These are phyloP conservation scores for Hemaris fuciformis DNA, from an alignment of 2,888 invertebrate genomes.

Conservation along the genomic window DNA sequence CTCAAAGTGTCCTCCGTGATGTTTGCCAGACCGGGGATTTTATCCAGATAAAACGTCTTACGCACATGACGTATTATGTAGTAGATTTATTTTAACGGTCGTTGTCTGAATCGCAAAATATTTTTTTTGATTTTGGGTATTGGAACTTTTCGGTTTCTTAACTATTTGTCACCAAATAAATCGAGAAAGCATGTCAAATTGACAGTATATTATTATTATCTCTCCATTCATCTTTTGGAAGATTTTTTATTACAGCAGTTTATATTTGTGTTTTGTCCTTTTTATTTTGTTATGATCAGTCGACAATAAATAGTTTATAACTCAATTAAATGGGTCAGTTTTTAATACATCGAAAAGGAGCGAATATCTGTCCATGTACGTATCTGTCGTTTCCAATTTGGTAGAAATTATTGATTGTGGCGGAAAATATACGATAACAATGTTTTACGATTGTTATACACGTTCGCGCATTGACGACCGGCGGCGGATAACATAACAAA, in stretches of 20 bases:
- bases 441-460: conserved; percentile 11
- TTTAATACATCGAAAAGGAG: neutral
- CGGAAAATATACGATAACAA: neutral
- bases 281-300: neutral
- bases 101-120: neutral
- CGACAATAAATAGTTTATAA: neutral
- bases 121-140: neutral
- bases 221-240: neutral
- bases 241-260: neutral
- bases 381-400: neutral
- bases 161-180: neutral
- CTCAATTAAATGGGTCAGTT: neutral
- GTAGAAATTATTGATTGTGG: neutral
- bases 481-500: neutral
- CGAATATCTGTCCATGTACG: neutral
- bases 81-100: neutral
- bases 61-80: neutral
- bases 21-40: neutral
- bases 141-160: neutral
- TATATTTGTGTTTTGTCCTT: neutral
- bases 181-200: neutral
- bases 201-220: neutral
- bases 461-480: neutral
- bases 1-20: neutral
- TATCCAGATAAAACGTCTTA: neutral